Conservation (phyloP, 1,140 invertebrate species). For the Tetramorium parvispinum region DNA sequence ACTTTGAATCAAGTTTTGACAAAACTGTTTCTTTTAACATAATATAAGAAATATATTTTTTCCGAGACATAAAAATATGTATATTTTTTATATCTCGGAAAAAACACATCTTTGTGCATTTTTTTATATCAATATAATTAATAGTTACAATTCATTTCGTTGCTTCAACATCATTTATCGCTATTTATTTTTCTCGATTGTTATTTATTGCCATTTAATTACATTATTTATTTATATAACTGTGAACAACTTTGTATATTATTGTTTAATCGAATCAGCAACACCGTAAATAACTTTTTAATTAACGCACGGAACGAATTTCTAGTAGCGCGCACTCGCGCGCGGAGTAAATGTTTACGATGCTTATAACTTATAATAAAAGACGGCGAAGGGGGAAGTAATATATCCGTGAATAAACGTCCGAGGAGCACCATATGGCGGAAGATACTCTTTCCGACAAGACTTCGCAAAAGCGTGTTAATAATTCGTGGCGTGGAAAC, state of each 20-base stretch:
- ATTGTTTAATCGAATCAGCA: conserved; percentile 2
- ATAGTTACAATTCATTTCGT: neutral
- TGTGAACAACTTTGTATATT: neutral
- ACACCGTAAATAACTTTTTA: conserved; percentile 38
- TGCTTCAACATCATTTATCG: neutral
- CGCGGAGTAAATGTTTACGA: conserved; percentile 37
- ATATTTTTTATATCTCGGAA: neutral
- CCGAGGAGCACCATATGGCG: conserved; percentile 42
- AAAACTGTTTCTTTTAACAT: neutral
- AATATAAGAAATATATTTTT: neutral
- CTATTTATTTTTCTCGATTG: neutral
- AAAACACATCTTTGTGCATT: neutral
- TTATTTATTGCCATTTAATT: neutral
- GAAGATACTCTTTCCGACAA: conserved; percentile 56
- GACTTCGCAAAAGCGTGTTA: conserved; percentile 58
- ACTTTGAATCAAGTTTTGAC: neutral
- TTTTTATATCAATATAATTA: neutral
- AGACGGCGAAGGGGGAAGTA: conserved; percentile 21
- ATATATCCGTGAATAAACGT: conserved; percentile 57
- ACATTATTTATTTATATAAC: neutral
- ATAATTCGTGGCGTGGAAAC: conserved; percentile 57
- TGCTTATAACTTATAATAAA: conserved; percentile 45
- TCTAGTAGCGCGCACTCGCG: neutral
- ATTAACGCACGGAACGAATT: conserved; percentile 25
- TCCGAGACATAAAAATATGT: neutral